Base-by-base conservation (phyloP, 2,888 invertebrate species). In the Lycaena phlaeas region DNA sequence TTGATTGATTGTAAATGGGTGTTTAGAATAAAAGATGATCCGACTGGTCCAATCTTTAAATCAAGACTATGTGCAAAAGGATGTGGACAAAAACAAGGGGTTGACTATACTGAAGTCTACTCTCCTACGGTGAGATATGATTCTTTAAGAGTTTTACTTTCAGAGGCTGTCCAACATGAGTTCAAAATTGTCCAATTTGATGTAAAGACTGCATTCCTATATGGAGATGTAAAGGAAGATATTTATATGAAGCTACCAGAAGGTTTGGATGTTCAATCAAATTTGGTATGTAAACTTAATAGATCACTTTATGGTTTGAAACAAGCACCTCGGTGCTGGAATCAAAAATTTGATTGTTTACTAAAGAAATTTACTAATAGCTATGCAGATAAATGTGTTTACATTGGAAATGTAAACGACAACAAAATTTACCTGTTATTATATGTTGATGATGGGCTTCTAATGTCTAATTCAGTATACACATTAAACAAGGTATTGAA, bases 151-250 rank as follows among this genome's bases (percentile, higher is more conserved):
- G 11, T 52, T n/a, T 26, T 53, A 30, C 36, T 53, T 14, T 49
- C 49, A 29, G 48, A 9, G 12, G 46, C 2, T 6, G 49, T 5
- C 44, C 52, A 6, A 14, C n/a, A n/a, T n/a, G n/a, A n/a, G n/a
- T n/a, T n/a, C n/a, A n/a, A n/a, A n/a, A n/a, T n/a, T n/a, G n/a
- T 42, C 1, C 53, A 57, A 22, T 53, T 55, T 41, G 53, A 53
- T 40, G 17, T 53, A 2, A 50, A 47, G 41, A 52, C 53, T 31
- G 54, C 53, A n/a, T n/a, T n/a, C 15, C 17, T 53, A 9, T 52
- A 54, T 48, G 50, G 50, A 1, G 40, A 45, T 0, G 2, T 56
- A 0, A 14, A 45, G 7, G 52, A 54, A 40, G 36, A 50, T 5
- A 44, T 50, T 4, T 49, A 43, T 14, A 52, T 54, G 51, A 41